Percentiles rank a stretch among this genome's conserved stretches.
Evolutionary conservation across 1,140 invertebrate genomes (phyloP).

Genomic region (Drosophila simulans): DNA sequence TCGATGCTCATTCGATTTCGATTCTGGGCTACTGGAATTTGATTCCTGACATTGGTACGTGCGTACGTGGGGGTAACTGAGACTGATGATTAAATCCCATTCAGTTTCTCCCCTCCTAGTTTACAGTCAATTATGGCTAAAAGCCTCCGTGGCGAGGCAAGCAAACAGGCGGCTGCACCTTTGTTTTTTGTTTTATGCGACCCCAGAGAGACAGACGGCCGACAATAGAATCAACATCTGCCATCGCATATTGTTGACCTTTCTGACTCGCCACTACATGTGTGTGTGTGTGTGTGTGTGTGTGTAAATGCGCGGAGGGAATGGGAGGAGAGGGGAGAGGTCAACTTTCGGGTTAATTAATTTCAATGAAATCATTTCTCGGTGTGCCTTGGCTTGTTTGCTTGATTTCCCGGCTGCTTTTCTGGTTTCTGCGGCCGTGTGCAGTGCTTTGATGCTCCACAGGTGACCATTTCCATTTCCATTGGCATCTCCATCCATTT

Average conservation of each 20-base stretch:
- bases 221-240: constrained; percentile 21
- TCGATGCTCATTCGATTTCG: neutral
- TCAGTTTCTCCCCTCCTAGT: neutral
- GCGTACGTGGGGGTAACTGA: neutral
- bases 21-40: neutral
- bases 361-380: constrained; percentile 79
- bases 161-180: constrained; percentile 37
- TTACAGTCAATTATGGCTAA: constrained; percentile 34
- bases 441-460: constrained; percentile 11
- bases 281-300: constrained; percentile 2
- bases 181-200: constrained; percentile 36
- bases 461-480: constrained; percentile 18
- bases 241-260: constrained; percentile 54
- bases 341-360: constrained; percentile 77
- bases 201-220: constrained; percentile 24
- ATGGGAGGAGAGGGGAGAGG: constrained; percentile 21
- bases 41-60: neutral
- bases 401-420: constrained; percentile 7
- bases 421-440: constrained; percentile 3
- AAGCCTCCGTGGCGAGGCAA: constrained; percentile 16
- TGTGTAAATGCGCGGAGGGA: neutral
- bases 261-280: neutral
- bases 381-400: constrained; percentile 23
- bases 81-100: constrained; percentile 16
- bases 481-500: neutral